Conservation (phyloP, 2,888 invertebrate genomes). For the Cataglyphis rosenhaueri region DNA sequence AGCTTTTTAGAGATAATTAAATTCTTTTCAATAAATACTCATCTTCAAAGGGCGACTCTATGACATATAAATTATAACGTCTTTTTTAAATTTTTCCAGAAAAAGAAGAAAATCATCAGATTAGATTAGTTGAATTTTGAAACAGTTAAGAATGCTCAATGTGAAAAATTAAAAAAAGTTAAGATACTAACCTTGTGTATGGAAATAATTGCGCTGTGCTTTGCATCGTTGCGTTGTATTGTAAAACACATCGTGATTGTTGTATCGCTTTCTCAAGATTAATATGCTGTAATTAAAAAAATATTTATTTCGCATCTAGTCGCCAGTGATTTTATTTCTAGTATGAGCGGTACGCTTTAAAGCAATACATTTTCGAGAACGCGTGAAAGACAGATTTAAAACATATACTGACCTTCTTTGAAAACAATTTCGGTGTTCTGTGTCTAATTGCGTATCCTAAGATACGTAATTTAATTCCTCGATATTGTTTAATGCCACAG, state of each 20-base stretch:
- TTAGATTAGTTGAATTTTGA: background rate
- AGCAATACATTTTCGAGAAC: background rate
- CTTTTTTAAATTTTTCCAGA: background rate
- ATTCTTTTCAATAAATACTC: conserved; percentile 3
- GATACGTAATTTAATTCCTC: background rate
- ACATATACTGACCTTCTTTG: background rate
- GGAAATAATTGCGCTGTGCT: background rate
- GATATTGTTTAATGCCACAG: background rate
- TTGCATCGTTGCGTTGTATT: background rate
- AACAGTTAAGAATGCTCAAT: background rate
- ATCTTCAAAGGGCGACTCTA: background rate
- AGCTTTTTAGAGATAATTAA: background rate
- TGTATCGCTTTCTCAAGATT: background rate
- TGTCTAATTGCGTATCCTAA: background rate
- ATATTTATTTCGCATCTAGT: background rate
- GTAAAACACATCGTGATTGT: background rate
- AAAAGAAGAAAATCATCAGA: background rate
- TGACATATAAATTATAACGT: background rate
- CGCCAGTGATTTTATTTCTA: background rate
- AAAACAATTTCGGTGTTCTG: background rate
- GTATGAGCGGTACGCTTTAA: background rate
- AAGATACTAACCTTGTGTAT: background rate
- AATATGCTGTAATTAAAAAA: background rate
- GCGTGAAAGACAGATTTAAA: background rate
- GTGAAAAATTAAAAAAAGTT: background rate